phyloP scores from a whole-genome alignment of 2,888 invertebrate genomes.

The Volucella inanis region DNA sequence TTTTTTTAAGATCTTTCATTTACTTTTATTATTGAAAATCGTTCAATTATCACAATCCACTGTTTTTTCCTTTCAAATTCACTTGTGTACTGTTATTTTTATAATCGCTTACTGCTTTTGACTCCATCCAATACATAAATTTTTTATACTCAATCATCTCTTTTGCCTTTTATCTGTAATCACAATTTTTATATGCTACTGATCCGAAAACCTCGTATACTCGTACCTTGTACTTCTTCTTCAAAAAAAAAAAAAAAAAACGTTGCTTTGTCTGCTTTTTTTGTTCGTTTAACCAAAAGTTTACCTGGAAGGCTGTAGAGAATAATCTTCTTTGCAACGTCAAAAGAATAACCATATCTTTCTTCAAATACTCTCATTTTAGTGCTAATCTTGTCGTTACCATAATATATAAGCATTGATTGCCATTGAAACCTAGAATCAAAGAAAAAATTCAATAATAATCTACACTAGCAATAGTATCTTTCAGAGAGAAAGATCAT shows the following conservation, averaged over 20 bases:
- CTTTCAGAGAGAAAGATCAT: conserved; percentile 26
- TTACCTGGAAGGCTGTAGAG: no score
- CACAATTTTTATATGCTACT: conserved; percentile 10
- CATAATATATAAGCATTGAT: conserved; percentile 46
- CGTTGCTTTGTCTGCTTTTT: conserved; percentile 34
- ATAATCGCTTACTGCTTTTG: conserved; percentile 5
- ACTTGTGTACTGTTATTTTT: conserved; percentile 12
- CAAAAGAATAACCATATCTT: no score
- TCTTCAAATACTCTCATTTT: no score
- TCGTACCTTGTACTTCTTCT: background rate
- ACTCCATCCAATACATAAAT: conserved; percentile 8
- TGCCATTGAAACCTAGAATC: conserved; percentile 45
- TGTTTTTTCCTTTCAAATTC: conserved; percentile 11
- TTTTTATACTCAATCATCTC: background rate
- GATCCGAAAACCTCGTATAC: conserved; percentile 64
- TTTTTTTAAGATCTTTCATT: background rate
- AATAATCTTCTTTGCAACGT: no score
- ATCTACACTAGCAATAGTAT: conserved; percentile 35
- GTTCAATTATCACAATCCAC: conserved; percentile 6
- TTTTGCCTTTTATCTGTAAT: background rate
- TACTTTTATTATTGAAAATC: background rate
- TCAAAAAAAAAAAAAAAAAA: conserved; percentile 21
- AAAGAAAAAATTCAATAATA: conserved; percentile 21
- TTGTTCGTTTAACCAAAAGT: background rate
- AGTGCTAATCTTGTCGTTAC: conserved; percentile 16